These are phyloP conservation scores for Ligdia adustata DNA, from an alignment of 2,888 invertebrate species.

Conservation along the genomic window DNA sequence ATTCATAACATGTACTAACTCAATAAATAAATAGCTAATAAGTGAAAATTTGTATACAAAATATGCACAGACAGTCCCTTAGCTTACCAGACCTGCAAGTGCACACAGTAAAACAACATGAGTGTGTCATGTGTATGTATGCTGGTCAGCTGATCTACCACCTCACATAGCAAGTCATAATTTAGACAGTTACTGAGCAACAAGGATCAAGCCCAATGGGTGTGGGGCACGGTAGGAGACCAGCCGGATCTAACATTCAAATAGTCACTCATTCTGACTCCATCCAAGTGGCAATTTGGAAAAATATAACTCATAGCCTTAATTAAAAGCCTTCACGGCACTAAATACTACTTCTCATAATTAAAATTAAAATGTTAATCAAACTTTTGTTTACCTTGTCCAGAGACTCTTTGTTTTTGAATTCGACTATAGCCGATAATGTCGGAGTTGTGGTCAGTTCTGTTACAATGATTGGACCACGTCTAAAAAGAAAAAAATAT, in stretches of 20 bases:
- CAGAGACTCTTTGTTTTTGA: conserved; percentile 84
- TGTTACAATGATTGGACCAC: conserved; percentile 84
- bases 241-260: conserved; percentile 79
- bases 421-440: conserved; percentile 84
- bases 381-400: conserved; percentile 82
- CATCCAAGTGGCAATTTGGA: conserved; percentile 66
- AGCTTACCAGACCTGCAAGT: conserved; percentile 50
- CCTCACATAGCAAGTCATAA: conserved; percentile 35
- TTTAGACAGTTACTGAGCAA: conserved; percentile 37
- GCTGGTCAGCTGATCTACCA: conserved; percentile 63
- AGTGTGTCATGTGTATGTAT: conserved; percentile 32
- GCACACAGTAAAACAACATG: conserved; percentile 44
- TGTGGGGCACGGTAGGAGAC: conserved; percentile 57
- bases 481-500: conserved; percentile 83
- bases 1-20: too few species aligned
- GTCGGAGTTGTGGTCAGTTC: conserved; percentile 84
- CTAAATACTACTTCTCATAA: conserved; percentile 40
- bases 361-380: conserved; percentile 68
- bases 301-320: conserved; percentile 58
- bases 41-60: conserved; percentile 8
- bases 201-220: conserved; percentile 38
- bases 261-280: conserved; percentile 75
- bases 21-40: too few species aligned
- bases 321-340: conserved; percentile 47
- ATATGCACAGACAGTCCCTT: conserved; percentile 2